Percentiles rank a stretch among this genome's conserved stretches.
These are phyloP conservation scores for Atrichornis clamosus DNA, from an alignment of 2,113 vertebrate genomes.

Conservation along the genomic window DNA sequence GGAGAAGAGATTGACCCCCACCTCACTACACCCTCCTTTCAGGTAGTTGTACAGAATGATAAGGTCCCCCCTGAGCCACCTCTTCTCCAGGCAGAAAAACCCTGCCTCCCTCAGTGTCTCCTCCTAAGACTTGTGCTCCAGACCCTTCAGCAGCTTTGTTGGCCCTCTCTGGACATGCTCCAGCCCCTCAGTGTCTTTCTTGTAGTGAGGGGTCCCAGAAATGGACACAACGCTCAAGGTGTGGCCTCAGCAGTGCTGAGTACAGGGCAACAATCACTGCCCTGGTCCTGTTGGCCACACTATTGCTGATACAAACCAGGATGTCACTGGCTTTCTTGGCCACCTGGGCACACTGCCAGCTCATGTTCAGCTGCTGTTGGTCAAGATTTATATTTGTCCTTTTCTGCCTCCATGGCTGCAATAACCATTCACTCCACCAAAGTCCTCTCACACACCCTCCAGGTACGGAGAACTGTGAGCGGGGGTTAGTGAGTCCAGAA, in stretches of 20 bases:
- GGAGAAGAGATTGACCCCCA: not conserved
- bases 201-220: not conserved
- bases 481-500: not conserved
- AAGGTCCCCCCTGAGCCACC: not conserved
- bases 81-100: not conserved
- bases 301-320: not conserved
- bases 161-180: not conserved
- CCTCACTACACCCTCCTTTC: not conserved
- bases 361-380: not conserved
- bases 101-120: not conserved
- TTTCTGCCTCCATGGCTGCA: not conserved
- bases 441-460: not conserved
- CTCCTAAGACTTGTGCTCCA: not conserved
- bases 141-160: not conserved
- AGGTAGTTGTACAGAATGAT: not conserved
- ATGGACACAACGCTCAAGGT: rapidly evolving
- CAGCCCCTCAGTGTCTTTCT: too few relatives aligned
- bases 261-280: not conserved
- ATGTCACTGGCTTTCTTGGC: not conserved
- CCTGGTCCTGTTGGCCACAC: not conserved
- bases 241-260: rapidly evolving
- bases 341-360: not conserved
- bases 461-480: not conserved
- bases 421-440: not conserved
- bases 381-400: not conserved